Evolutionary conservation across 1,140 invertebrate genomes (phyloP), one percentile per base, ranked within the genome.

Genomic region (Elymnias hypermnestra): DNA sequence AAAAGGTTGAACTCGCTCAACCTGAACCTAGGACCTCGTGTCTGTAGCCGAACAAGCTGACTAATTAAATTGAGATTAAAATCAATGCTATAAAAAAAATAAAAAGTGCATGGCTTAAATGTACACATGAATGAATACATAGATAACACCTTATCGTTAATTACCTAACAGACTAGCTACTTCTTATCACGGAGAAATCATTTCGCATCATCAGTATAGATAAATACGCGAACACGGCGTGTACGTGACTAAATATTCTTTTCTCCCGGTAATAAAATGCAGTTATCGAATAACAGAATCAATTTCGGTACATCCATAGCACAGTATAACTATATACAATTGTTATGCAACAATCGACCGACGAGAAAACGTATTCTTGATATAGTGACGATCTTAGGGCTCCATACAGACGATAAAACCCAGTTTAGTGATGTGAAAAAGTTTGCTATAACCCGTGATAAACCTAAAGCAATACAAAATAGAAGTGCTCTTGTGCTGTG

Each of bases 311-410:
- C 53, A 44, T 66, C 81, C 0, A 56, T 75, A 6, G 63, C 72
- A 9, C 74, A 84, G 18, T 81, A 69, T 35, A 84, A 78, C 56
- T 84, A 84, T 51, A 74, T 77, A 3, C 61, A 73, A 26, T 72
- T 84, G 33, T 44, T 82, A 12, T 72, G 67, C 39, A 68, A 76
- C 38, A 60, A 65, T 42, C 59, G 70, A 10, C 58, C 71, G 0
- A 52, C 66, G 8, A 67, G 53, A 21, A 73, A 64, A 37, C 66
- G 69, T 9, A 55, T 81, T 14, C 64, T 73, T 42, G 74, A 81
- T 33, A 74, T 81, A 15, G 69, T 79, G 10, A 75, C 69, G 22
- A 54, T 84, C 44, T 53, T 84, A 45, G 74, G 76, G 14, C 49
- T 84, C 15, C 77, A 84, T 39, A 68, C 48, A 2, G 69, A 78